phyloP scores from a whole-genome alignment of 2,888 invertebrate genomes.

The Drepanosiphum platanoidis region DNA sequence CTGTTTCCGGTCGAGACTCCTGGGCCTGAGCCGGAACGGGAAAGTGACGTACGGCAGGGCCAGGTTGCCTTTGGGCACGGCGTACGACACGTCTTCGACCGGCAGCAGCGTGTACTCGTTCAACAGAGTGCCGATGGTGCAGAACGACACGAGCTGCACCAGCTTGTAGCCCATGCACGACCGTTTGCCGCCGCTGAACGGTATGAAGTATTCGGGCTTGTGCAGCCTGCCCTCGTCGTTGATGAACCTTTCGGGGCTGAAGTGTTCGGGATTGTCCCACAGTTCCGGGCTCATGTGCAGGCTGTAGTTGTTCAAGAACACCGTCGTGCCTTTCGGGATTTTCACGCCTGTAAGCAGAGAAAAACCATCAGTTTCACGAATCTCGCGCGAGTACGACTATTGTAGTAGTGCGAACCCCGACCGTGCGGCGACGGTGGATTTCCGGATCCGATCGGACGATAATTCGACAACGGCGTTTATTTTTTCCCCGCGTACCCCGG shows the following conservation, averaged over 20 bases:
- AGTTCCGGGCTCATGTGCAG: constrained; percentile 73
- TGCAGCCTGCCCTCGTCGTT: constrained; percentile 68
- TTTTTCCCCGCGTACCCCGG: too few relatives aligned
- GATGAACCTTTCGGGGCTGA: constrained; percentile 74
- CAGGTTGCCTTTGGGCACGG: constrained; percentile 71
- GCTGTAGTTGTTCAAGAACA: constrained; percentile 77
- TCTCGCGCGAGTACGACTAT: background rate
- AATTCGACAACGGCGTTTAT: too few relatives aligned
- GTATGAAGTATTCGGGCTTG: constrained; percentile 75
- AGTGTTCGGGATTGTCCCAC: constrained; percentile 73
- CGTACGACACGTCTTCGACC: constrained; percentile 68
- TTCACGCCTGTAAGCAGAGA: constrained; percentile 70
- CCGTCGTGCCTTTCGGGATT: constrained; percentile 73
- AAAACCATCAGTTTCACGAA: too few relatives aligned
- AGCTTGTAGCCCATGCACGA: constrained; percentile 78
- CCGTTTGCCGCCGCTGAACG: constrained; percentile 75
- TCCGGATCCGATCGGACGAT: too few relatives aligned
- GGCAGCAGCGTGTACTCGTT: constrained; percentile 71
- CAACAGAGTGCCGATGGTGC: constrained; percentile 70
- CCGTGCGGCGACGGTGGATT: too few relatives aligned
- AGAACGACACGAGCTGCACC: constrained; percentile 73
- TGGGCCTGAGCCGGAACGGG: constrained; percentile 66
- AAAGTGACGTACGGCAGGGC: constrained; percentile 71
- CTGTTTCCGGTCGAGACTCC: background rate
- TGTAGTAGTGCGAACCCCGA: too few relatives aligned